Base-by-base conservation (phyloP, 1,140 invertebrate genomes). In the Zophobas atratus region DNA sequence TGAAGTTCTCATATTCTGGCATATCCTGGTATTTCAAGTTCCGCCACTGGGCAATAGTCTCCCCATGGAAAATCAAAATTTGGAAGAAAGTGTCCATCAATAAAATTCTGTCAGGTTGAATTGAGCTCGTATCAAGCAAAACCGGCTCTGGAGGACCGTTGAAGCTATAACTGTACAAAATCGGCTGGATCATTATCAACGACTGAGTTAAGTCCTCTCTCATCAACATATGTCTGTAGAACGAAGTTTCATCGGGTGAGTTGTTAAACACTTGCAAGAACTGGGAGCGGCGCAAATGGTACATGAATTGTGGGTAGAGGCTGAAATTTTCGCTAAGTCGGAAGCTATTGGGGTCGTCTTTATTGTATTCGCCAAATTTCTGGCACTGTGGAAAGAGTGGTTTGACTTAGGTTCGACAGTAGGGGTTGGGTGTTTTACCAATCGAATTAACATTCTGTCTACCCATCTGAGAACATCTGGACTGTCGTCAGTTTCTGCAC, bases 191-290 rank as follows among this genome's bases (percentile, higher is more conserved):
- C 99, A 99, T 99, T 76, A 99, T 98, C 76, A 99, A 89, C 60
- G 97, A 98, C 88, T 99, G 98, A 0, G 96, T 97, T 75, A 99
- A 90, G 88, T 99, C 97, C 89, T 99, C 99, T 72, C 96, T 90
- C 93, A 98, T 97, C 78, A 99, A 88, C 93, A 99, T 97, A 86
- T 99, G 97, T 81, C 97, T 96, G 86, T 99, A 99, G 88, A 98
- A 99, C 74, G 97, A 98, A 36, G 99, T 99, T 91, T 99, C 99
- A 89, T 99, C 99, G 0, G 99, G 99, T 67, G 97, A 99, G 90
- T 99, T 99, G 88, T 99, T 99, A 88, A 99, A 99, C n/a, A 99
- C 98, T 91, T 99, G 99, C 78, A 99, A 90, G 88, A 99, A 99
- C 88, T 99, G 98, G 51, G 98, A 99, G 79, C 99, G 91, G 77